Base-by-base conservation (phyloP, 2,113 vertebrate genomes). In the Hucho hucho region DNA sequence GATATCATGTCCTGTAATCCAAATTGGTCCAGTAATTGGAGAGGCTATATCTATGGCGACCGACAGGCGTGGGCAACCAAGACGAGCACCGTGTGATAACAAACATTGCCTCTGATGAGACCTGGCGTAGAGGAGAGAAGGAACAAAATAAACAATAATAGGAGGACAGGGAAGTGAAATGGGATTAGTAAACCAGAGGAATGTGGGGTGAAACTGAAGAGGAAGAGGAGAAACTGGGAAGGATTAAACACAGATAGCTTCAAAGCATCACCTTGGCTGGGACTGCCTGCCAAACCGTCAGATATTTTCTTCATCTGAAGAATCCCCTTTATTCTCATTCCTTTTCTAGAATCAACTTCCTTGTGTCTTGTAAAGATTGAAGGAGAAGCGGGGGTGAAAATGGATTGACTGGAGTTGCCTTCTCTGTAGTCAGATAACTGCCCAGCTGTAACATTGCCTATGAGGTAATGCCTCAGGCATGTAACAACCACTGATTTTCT, bases 11-110 rank as follows among this genome's bases (percentile, higher is more conserved):
- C 16, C 6, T 49, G 11, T n/a, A 32, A 47, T 80, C 74, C 70
- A 20, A 75, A 68, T 78, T 56, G 69, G 59, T 29, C 18, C 7
- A 68, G 59, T 64, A 59, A 58, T 58, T 37, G 49, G 16, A 64
- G 43, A 66, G 47, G 16, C 18, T 16, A 6, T 53, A 43, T 58
- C 64, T 49, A 46, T 64, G 46, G 26, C 3, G n/a, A 9, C 37
- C 16, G 61, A 49, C 1, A 4, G 68, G 76, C 5, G 2, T 11
- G 37, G 67, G 73, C 71, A 14, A 73, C 74, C 49, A 77, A 76
- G 18, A 79, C 47, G 58, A 75, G 29, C 64, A 59, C 66, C 69
- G n/a, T 69, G 72, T 76, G 63, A 78, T 59, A 47, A 64, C 43
- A 76, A 70, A 64, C 46, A 64, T 53, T 24, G 58, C 37, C 6